A percentile compares a stretch with the other conserved stretches of the same genome.
phyloP scores from a whole-genome alignment of 2,888 invertebrate genomes.

The Sinotaia quadrata region DNA sequence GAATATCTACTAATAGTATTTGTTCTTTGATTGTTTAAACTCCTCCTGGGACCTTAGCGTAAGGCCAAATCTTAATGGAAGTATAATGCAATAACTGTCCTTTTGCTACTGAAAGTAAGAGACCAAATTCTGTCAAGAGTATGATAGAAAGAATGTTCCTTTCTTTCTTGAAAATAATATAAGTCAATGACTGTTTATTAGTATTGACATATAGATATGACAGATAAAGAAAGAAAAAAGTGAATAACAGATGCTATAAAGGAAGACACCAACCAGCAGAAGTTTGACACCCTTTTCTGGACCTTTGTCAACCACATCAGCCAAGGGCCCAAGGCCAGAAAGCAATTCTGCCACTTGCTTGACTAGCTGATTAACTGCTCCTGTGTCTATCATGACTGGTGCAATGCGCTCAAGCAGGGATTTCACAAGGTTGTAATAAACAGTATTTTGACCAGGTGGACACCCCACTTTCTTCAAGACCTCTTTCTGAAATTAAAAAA shows the following conservation, averaged over 20 bases:
- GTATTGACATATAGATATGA: neutral
- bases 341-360: constrained; percentile 74
- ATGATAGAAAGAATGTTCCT: no score
- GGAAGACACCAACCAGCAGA: constrained; percentile 78
- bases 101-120: no score
- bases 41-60: no score
- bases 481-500: constrained; percentile 76
- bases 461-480: constrained; percentile 90
- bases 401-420: constrained; percentile 94
- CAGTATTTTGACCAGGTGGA: constrained; percentile 94
- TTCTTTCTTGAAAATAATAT: no score
- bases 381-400: constrained; percentile 95
- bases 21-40: no score
- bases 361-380: constrained; percentile 81
- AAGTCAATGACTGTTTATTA: no score
- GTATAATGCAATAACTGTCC: no score
- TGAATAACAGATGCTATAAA: neutral
- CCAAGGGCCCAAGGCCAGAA: constrained; percentile 56
- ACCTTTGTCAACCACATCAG: constrained; percentile 74
- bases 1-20: no score
- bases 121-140: no score
- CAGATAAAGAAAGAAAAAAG: neutral
- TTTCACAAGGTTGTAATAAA: constrained; percentile 96
- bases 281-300: constrained; percentile 92
- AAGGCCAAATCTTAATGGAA: no score